Evolutionary conservation across 1,140 invertebrate species (phyloP).

Genomic region (Argopecten irradians): DNA sequence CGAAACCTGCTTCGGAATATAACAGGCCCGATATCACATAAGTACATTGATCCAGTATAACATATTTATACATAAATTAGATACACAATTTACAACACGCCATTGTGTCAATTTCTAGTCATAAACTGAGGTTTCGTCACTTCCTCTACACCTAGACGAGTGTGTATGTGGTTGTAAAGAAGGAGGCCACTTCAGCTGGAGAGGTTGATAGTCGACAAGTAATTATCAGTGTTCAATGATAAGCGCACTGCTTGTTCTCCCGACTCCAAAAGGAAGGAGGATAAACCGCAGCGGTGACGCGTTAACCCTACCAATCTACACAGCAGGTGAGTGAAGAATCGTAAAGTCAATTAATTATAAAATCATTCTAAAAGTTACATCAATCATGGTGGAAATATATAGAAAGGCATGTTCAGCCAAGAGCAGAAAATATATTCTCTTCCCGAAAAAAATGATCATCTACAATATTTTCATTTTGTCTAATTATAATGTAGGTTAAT

Average conservation of each 20-base stretch:
- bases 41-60: not conserved
- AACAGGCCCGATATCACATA: too few species aligned
- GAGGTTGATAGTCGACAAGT: not conserved
- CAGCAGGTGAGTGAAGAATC: not conserved
- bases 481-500: too few species aligned
- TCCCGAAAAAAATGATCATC: too few species aligned
- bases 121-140: not conserved
- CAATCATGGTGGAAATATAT: too few species aligned
- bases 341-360: too few species aligned
- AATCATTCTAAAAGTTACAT: too few species aligned
- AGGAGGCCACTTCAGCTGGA: not conserved
- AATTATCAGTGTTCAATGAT: not conserved
- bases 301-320: not conserved
- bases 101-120: constrained; percentile 2
- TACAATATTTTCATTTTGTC: too few species aligned
- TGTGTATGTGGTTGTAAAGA: not conserved
- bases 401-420: too few species aligned
- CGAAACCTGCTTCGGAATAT: too few species aligned
- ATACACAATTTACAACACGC: not conserved
- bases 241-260: not conserved
- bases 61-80: not conserved
- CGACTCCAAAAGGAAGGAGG: not conserved
- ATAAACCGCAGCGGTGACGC: not conserved
- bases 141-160: not conserved
- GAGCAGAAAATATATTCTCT: too few species aligned